Evolutionary conservation across 2,888 invertebrate species (phyloP).

Genomic region (Asteroscopus sphinx): DNA sequence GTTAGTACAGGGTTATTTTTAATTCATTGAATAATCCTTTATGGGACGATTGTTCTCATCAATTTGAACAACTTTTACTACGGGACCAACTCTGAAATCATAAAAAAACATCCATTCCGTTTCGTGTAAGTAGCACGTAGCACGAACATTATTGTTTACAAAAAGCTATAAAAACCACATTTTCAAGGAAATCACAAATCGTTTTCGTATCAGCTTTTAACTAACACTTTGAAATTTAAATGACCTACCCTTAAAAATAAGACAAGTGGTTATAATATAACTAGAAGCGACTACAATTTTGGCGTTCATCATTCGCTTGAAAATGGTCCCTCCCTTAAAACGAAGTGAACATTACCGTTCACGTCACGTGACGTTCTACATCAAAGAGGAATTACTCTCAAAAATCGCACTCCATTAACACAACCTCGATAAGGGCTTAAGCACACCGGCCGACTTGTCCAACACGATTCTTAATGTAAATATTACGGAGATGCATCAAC

Average conservation of each 20-base stretch:
- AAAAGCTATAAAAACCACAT: no score
- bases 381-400: conserved; percentile 63
- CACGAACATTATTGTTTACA: no score
- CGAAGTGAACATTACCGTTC: conserved; percentile 50
- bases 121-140: no score
- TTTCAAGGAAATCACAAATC: no score
- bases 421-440: conserved; percentile 34
- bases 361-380: conserved; percentile 59
- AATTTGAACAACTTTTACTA: no score
- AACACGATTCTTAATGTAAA: conserved; percentile 38
- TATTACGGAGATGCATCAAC: conserved; percentile 30
- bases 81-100: no score
- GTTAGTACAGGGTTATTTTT: no score
- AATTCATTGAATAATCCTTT: no score
- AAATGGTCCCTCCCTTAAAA: conserved; percentile 8
- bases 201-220: no score
- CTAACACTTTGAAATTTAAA: background rate
- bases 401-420: conserved; percentile 60
- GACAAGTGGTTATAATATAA: background rate
- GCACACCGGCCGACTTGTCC: conserved; percentile 26
- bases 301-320: conserved; percentile 3
- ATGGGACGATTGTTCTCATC: no score
- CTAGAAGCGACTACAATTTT: conserved; percentile 4
- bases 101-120: no score
- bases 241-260: background rate